phyloP scores from a whole-genome alignment of 2,797 vertebrate genomes.

The Distichodus sexfasciatus region DNA sequence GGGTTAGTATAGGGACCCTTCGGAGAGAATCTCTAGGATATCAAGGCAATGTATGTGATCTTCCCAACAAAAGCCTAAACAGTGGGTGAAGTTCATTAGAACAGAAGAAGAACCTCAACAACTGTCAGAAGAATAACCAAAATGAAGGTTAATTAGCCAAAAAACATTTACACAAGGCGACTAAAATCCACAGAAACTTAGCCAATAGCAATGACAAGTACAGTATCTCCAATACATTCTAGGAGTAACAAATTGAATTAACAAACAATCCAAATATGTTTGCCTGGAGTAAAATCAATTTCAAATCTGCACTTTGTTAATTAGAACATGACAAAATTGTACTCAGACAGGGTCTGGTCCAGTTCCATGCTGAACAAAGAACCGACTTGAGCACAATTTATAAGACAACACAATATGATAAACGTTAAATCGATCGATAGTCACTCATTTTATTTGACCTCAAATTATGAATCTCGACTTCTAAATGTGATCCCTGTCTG shows the following conservation, averaged over 20 bases:
- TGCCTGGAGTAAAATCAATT: slow-evolving; percentile 62
- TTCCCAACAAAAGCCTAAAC: slow-evolving; percentile 83
- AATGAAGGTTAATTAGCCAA: slow-evolving; percentile 49
- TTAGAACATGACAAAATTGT: not conserved
- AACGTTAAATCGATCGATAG: slow-evolving; percentile 29
- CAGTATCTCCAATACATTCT: slow-evolving; percentile 35
- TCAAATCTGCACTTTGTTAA: not conserved
- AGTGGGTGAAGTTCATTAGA: slow-evolving; percentile 82
- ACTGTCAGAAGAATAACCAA: slow-evolving; percentile 64
- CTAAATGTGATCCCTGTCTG: slow-evolving; percentile 57
- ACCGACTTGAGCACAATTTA: slow-evolving; percentile 60
- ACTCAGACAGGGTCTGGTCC: not conserved
- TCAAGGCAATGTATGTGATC: slow-evolving; percentile 97
- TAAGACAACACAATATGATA: not conserved
- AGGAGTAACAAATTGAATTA: slow-evolving; percentile 61
- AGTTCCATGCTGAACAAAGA: slow-evolving; percentile 4
- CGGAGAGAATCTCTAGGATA: slow-evolving; percentile 89
- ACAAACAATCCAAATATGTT: slow-evolving; percentile 68
- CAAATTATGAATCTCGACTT: slow-evolving; percentile 16
- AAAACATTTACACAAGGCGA: slow-evolving; percentile 52
- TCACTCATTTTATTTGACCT: slow-evolving; percentile 20
- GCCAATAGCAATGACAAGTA: slow-evolving; percentile 21
- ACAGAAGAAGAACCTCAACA: slow-evolving; percentile 71
- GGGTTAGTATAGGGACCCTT: slow-evolving; percentile 92
- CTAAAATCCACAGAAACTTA: slow-evolving; percentile 11